These are phyloP conservation scores for Sebastes trivittatus DNA, from an alignment of 2,797 vertebrate species.

Conservation along the genomic window DNA sequence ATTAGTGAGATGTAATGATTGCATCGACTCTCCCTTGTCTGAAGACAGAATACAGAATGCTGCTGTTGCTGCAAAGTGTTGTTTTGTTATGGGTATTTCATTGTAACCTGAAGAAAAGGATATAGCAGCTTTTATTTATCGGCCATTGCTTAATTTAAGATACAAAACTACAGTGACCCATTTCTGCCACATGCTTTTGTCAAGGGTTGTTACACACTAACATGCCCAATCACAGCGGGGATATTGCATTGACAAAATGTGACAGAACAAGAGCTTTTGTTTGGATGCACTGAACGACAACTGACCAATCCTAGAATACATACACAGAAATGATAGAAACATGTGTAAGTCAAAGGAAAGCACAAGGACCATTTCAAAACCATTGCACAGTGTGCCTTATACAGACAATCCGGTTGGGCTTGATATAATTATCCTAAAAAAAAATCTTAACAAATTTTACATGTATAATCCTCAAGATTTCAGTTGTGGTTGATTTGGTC, in stretches of 20 bases:
- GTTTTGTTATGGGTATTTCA: neutral
- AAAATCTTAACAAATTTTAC: neutral
- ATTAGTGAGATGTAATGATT: slow-evolving; percentile 12
- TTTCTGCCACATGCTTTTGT: slow-evolving; percentile 61
- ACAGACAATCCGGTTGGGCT: rapidly evolving
- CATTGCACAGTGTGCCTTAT: neutral
- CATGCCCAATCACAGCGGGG: neutral
- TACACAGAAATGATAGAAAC: neutral
- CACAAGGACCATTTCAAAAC: neutral
- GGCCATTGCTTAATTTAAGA: slow-evolving; percentile 22
- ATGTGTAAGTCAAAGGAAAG: neutral
- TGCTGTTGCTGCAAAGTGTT: neutral
- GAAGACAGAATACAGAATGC: neutral
- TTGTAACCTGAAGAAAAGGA: neutral
- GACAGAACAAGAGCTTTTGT: slow-evolving; percentile 40
- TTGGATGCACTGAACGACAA: slow-evolving; percentile 19
- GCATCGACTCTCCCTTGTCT: neutral
- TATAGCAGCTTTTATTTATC: slow-evolving; percentile 1
- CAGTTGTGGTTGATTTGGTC: neutral
- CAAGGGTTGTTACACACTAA: slow-evolving; percentile 44
- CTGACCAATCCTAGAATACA: neutral
- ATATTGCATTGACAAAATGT: slow-evolving; percentile 16
- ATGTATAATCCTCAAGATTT: neutral
- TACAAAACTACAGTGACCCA: slow-evolving; percentile 34
- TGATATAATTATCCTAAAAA: neutral